These are phyloP conservation scores for Automeris io DNA, from an alignment of 2,888 invertebrate genomes.

Conservation along the genomic window DNA sequence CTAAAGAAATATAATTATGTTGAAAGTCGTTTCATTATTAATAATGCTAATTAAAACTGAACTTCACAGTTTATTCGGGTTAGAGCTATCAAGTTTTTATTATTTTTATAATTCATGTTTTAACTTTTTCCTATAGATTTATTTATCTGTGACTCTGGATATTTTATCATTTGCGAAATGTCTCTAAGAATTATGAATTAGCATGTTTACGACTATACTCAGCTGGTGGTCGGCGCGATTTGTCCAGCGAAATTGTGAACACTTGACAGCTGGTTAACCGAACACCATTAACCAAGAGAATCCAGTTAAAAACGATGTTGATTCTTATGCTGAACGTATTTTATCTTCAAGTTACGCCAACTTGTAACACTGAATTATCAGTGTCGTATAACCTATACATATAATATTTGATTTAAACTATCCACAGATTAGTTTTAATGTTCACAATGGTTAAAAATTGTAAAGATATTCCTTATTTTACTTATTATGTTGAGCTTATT, in stretches of 20 bases:
- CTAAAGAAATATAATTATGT: too few species aligned
- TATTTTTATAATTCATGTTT: too few species aligned
- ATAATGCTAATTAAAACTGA: too few species aligned
- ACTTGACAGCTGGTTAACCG: constrained; percentile 58
- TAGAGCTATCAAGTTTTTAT: too few species aligned
- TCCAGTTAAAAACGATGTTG: constrained; percentile 34
- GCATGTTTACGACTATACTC: constrained; percentile 61
- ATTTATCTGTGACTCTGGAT: constrained; percentile 18
- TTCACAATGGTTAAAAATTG: too few species aligned
- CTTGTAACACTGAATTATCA: constrained; percentile 46
- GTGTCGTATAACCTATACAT: too few species aligned
- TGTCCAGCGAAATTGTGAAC: constrained; percentile 55
- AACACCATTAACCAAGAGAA: constrained; percentile 54
- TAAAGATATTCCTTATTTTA: too few species aligned
- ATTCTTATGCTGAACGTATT: constrained; percentile 41
- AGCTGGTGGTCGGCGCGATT: constrained; percentile 65
- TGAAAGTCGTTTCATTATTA: too few species aligned
- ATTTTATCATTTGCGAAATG: constrained; percentile 41
- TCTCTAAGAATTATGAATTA: constrained; percentile 54
- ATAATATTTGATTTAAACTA: too few species aligned
- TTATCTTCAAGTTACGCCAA: constrained; percentile 51
- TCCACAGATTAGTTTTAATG: too few species aligned
- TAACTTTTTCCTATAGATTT: background rate
- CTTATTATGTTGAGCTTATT: too few species aligned
- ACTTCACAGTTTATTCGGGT: too few species aligned